These are phyloP conservation scores for Corythoichthys intestinalis DNA, from an alignment of 2,113 vertebrate genomes.

Conservation along the genomic window DNA sequence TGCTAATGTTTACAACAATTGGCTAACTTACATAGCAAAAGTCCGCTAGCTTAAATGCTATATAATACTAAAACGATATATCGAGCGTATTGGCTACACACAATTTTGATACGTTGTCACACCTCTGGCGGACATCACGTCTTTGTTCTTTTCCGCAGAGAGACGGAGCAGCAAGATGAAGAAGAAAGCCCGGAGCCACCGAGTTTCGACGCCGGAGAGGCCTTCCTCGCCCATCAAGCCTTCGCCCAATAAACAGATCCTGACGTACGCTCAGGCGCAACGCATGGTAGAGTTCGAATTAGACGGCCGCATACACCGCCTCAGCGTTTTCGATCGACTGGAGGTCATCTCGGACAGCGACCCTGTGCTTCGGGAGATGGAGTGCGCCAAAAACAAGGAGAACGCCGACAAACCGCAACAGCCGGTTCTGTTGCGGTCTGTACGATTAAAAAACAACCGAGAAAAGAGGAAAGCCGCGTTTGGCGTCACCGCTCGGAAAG, in stretches of 20 bases:
- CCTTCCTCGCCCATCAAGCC: constrained; percentile 92
- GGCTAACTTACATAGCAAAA: too few relatives aligned
- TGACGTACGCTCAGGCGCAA: constrained; percentile 95
- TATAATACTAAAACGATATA: too few relatives aligned
- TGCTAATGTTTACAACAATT: too few relatives aligned
- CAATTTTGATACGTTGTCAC: too few relatives aligned
- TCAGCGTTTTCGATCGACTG: constrained; percentile 91
- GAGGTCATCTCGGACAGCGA: constrained; percentile 90
- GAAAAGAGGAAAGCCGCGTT: constrained; percentile 84
- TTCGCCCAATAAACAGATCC: constrained; percentile 88
- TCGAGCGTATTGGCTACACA: too few relatives aligned
- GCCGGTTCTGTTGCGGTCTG: constrained; percentile 79
- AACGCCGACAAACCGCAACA: constrained; percentile 84
- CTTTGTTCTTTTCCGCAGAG: constrained; percentile 35
- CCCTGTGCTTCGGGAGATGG: constrained; percentile 90
- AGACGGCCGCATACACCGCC: constrained; percentile 87
- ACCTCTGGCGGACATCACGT: too few relatives aligned
- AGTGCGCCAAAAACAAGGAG: constrained; percentile 97
- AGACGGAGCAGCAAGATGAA: constrained; percentile 78
- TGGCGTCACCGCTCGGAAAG: constrained; percentile 65
- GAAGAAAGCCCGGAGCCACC: constrained; percentile 92
- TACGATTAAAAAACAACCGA: constrained; percentile 83
- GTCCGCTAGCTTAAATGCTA: too few relatives aligned
- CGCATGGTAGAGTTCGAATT: constrained; percentile 96
- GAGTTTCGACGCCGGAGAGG: constrained; percentile 78